Percentiles rank a stretch among this genome's conserved stretches.
Evolutionary conservation across 2,888 invertebrate genomes (phyloP).

Genomic region (Scaptomyza caliginosa): DNA sequence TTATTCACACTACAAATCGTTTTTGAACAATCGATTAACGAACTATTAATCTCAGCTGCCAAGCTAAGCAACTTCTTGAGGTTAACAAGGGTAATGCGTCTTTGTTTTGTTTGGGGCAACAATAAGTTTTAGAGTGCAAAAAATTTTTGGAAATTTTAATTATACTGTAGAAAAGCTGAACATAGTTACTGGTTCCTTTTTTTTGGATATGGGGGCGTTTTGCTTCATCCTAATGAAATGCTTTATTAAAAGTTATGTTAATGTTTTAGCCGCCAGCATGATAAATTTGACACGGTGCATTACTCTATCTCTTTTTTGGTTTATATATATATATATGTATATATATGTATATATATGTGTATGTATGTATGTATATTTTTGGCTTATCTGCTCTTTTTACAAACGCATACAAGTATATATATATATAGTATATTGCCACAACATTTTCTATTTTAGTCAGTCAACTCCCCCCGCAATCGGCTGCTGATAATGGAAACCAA

Average conservation of each 20-base stretch:
- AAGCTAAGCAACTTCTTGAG: background rate
- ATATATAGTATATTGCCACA: constrained; percentile 29
- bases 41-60: constrained; percentile 1
- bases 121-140: too few species aligned
- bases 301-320: constrained; percentile 1
- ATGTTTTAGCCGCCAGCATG: constrained; percentile 11
- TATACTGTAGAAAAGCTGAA: too few species aligned
- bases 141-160: too few species aligned
- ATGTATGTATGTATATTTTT: constrained; percentile 15
- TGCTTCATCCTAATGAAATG: constrained; percentile 25
- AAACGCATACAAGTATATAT: background rate
- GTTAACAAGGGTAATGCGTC: too few species aligned
- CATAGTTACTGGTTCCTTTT: background rate
- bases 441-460: constrained; percentile 67
- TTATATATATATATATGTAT: constrained; percentile 11
- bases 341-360: too few species aligned
- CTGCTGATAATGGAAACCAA: constrained; percentile 53
- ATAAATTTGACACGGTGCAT: constrained; percentile 62
- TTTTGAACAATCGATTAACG: background rate
- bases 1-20: background rate
- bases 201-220: constrained; percentile 25
- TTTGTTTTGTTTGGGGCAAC: too few species aligned
- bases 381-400: constrained; percentile 36
- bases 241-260: constrained; percentile 24
- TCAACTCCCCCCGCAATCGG: constrained; percentile 24